phyloP scores from a whole-genome alignment of 2,888 invertebrate genomes.

The Dione juno region DNA sequence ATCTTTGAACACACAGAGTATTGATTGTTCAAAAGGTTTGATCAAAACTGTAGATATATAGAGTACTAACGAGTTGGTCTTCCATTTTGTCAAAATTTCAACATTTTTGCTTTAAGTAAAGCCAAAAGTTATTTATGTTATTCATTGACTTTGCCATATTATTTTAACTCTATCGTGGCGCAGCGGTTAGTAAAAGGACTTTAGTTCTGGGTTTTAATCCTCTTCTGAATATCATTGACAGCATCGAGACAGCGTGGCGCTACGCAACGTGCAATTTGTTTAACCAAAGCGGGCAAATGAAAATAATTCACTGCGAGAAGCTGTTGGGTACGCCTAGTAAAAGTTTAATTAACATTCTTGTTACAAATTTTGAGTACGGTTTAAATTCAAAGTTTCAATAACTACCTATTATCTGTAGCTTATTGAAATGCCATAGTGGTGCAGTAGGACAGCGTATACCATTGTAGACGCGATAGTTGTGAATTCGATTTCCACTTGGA shows the following conservation, averaged over 20 bases:
- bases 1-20: not conserved
- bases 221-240: too few relatives aligned
- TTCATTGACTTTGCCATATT: too few relatives aligned
- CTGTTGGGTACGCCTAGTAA: not conserved
- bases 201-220: too few relatives aligned
- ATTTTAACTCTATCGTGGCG: too few relatives aligned
- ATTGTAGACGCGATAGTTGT: not conserved
- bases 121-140: too few relatives aligned
- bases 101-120: too few relatives aligned
- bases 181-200: too few relatives aligned
- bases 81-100: not conserved
- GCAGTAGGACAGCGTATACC: not conserved
- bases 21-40: conserved; percentile 19
- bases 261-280: too few relatives aligned
- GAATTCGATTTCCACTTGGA: not conserved
- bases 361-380: not conserved
- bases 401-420: not conserved
- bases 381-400: not conserved
- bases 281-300: too few relatives aligned
- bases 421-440: not conserved
- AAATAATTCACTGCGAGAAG: not conserved
- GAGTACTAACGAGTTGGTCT: conserved; percentile 1
- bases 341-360: not conserved
- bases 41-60: not conserved
- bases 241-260: too few relatives aligned